phyloP scores from a whole-genome alignment of 2,113 vertebrate genomes.

The Callospermophilus lateralis region DNA sequence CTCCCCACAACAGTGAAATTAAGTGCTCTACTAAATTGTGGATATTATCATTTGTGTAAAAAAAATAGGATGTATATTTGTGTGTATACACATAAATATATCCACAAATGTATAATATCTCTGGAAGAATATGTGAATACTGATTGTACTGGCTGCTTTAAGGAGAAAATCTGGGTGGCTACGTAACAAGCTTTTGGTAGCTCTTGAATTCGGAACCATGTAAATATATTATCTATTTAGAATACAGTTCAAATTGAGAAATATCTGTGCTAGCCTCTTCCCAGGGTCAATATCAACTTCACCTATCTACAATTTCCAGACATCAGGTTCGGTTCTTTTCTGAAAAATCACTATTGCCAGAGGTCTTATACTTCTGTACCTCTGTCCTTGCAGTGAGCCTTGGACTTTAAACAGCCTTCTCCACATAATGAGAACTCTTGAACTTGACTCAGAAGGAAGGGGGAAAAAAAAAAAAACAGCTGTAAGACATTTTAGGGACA shows the following conservation, averaged over 20 bases:
- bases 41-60: neutral
- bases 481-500: neutral
- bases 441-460: neutral
- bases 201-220: neutral
- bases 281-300: neutral
- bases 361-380: neutral
- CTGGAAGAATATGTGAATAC: neutral
- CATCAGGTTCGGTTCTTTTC: neutral
- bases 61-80: neutral
- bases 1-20: neutral
- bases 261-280: neutral
- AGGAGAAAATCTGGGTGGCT: neutral
- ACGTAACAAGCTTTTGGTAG: neutral
- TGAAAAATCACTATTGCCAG: neutral
- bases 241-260: neutral
- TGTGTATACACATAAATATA: neutral
- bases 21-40: neutral
- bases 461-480: neutral
- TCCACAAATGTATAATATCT: neutral
- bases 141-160: neutral
- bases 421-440: neutral
- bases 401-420: neutral
- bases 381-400: neutral
- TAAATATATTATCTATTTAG: neutral
- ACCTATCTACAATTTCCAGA: neutral